These are phyloP conservation scores for Pectinophora gossypiella DNA, from an alignment of 1,140 invertebrate species.

Conservation along the genomic window DNA sequence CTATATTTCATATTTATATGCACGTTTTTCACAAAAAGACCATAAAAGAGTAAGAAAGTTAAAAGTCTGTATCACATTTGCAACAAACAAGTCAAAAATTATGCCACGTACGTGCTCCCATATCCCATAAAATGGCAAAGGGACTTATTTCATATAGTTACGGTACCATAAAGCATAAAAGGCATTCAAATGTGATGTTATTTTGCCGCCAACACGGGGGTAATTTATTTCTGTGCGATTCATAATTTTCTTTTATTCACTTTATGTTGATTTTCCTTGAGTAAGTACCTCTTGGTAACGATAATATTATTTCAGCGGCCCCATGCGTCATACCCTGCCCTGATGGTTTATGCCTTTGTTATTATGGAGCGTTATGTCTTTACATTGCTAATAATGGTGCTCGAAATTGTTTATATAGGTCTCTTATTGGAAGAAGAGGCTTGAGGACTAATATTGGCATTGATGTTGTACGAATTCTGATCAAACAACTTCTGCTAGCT, in stretches of 20 bases:
- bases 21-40: constrained; percentile 18
- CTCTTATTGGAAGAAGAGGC: too few species aligned
- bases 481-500: too few species aligned
- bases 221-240: constrained; percentile 74
- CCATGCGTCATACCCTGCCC: constrained; percentile 57
- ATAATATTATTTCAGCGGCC: constrained; percentile 74
- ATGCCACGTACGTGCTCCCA: constrained; percentile 62
- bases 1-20: too few species aligned
- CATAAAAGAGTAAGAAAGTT: background rate
- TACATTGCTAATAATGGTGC: constrained; percentile 1
- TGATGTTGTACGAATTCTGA: too few species aligned
- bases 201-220: constrained; percentile 72
- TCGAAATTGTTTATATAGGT: background rate
- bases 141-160: constrained; percentile 73
- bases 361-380: constrained; percentile 24
- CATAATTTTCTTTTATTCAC: constrained; percentile 76
- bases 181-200: constrained; percentile 75
- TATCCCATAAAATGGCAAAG: constrained; percentile 64
- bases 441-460: background rate
- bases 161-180: constrained; percentile 72
- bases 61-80: constrained; percentile 6
- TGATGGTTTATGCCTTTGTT: constrained; percentile 52
- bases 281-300: constrained; percentile 67
- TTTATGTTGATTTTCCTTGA: constrained; percentile 75
- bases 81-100: constrained; percentile 57